Conservation (phyloP, 1,140 invertebrate species). For the Metopolophium dirhodum region DNA sequence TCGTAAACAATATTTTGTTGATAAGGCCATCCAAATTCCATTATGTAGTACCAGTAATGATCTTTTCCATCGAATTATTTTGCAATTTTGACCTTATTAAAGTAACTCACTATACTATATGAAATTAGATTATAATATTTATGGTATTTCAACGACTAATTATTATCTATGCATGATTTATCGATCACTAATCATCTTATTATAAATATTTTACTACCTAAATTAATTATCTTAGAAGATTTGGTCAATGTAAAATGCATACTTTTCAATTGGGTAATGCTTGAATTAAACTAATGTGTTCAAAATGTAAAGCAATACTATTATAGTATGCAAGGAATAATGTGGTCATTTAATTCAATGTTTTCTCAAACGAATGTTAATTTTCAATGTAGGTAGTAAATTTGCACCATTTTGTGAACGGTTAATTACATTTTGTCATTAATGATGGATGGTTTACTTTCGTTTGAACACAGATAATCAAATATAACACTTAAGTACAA, state of each 20-base stretch:
- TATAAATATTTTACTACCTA: neutral
- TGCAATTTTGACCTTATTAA: conserved; percentile 5
- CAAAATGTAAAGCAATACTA: neutral
- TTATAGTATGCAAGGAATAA: neutral
- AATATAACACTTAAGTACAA: neutral
- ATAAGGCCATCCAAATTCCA: conserved; percentile 13
- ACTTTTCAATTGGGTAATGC: neutral
- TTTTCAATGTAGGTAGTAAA: neutral
- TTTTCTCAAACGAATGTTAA: neutral
- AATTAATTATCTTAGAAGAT: neutral
- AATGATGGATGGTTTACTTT: neutral
- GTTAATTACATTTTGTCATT: neutral
- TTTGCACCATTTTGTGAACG: neutral
- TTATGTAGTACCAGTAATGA: neutral
- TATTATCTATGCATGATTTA: neutral
- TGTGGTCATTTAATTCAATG: neutral
- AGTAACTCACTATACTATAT: neutral
- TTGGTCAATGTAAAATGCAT: neutral
- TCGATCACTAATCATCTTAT: neutral
- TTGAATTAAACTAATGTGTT: neutral
- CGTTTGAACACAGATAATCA: neutral
- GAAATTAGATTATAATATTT: neutral
- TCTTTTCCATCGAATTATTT: neutral
- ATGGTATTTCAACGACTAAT: neutral
- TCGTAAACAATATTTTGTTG: neutral